Evolutionary conservation across 2,888 invertebrate species (phyloP).

Genomic region (Anagyrus pseudococci): DNA sequence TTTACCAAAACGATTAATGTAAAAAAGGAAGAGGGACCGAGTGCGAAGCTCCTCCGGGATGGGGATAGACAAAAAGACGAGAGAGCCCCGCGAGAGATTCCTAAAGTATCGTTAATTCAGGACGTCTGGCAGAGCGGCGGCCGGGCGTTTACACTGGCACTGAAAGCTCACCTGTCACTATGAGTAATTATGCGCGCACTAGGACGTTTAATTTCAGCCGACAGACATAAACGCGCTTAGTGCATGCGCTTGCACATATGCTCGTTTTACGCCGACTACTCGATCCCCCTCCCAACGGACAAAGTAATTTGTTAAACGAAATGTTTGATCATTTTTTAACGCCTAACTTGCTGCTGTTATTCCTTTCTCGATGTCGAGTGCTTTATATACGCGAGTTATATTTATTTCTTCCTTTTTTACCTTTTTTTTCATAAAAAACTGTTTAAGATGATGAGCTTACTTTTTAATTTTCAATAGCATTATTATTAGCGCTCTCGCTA

Average conservation of each 20-base stretch:
- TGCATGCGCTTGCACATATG: conserved; percentile 22
- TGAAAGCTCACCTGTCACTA: conserved; percentile 33
- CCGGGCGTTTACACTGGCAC: conserved; percentile 22
- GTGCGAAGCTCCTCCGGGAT: no score
- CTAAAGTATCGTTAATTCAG: conserved; percentile 27
- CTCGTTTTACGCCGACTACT: neutral
- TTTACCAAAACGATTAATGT: neutral
- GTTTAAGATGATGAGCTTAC: no score
- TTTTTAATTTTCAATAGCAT: no score
- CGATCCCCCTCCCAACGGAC: conserved; percentile 15
- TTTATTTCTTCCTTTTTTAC: no score
- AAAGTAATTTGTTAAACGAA: conserved; percentile 16
- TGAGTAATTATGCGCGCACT: conserved; percentile 38
- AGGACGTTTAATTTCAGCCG: conserved; percentile 33
- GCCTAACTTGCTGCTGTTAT: no score
- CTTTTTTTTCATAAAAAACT: no score
- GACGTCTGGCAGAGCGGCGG: conserved; percentile 8
- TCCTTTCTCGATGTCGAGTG: no score
- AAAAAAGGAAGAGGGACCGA: no score
- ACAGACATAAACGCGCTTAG: conserved; percentile 33
- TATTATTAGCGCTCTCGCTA: no score
- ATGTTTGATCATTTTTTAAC: neutral
- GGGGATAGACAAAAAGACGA: neutral
- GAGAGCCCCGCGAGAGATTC: neutral
- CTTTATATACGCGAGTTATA: no score